A percentile compares a stretch with the other conserved stretches of the same genome.
Evolutionary conservation across 2,113 vertebrate genomes (phyloP).

Genomic region (Grus americana): DNA sequence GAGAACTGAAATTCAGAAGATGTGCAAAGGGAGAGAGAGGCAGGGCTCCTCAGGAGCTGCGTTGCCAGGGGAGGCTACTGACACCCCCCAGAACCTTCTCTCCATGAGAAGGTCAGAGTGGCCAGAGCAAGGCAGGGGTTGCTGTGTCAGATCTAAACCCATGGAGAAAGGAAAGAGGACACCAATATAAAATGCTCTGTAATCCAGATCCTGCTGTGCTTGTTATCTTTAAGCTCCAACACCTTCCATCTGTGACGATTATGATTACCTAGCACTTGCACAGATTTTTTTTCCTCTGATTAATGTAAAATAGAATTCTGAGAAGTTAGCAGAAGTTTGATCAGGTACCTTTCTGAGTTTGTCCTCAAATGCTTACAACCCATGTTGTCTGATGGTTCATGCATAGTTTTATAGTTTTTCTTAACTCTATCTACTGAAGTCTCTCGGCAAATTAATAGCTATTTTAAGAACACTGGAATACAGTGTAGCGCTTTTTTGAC

Average conservation of each 20-base stretch:
- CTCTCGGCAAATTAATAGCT: neutral
- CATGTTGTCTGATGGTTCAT: neutral
- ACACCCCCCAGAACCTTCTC: neutral
- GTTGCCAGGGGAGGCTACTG: neutral
- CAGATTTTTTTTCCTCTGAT: neutral
- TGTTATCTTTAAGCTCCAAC: neutral
- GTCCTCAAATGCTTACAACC: neutral
- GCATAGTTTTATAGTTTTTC: neutral
- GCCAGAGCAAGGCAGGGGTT: neutral
- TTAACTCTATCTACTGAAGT: neutral
- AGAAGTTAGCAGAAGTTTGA: neutral
- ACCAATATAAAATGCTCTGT: rapidly evolving
- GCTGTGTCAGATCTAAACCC: neutral
- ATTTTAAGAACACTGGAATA: neutral
- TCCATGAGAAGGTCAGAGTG: neutral
- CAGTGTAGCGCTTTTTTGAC: neutral
- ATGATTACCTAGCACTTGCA: neutral
- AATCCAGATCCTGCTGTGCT: neutral
- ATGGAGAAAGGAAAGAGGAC: neutral
- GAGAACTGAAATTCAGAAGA: neutral
- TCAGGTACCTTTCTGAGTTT: neutral
- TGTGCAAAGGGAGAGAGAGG: neutral
- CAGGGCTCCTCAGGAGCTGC: neutral
- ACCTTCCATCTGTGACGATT: neutral
- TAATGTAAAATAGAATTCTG: neutral